Base-by-base conservation (phyloP, 2,113 vertebrate species). In the Paramisgurnus dabryanus region DNA sequence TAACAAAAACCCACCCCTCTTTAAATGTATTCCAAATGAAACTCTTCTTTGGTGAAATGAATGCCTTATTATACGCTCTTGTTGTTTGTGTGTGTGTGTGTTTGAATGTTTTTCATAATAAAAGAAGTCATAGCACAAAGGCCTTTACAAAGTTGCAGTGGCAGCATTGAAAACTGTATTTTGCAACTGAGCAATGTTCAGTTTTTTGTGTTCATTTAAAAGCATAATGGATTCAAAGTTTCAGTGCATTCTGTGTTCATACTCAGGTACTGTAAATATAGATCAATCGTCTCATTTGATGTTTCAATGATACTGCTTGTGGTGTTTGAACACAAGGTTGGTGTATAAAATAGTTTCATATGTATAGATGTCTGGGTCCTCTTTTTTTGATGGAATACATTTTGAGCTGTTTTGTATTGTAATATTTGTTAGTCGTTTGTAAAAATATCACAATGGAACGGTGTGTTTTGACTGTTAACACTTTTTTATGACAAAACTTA, bases 401-500 rank as follows among this genome's bases (percentile, higher is more conserved):
- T 34, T 34, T 34, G 22, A 22, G 27, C 27, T 34, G 5, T 60
- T 73, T 60, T 60, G 55, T 58, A 73, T 43, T 39, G 45, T 41
- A n/a, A 5, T 57, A 9, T 49, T 69, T 55, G 34, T 22, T 72
- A 47, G 57, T 61, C 45, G 55, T 74, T 73, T 47, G 57, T 74
- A 61, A 74, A n/a, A 40, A 55, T 7, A 17, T 60, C 40, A 73
- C 17, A 57, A 58, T 58, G 39, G 55, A 74, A 40, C 34, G 17
- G 18, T 75, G 40, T 41, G 8, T 73, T 73, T 73, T 27, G 68
- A 79, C 58, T 67, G 67, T 68, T 79, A n/a, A 27, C 34, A 15
- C 27, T 34, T 34, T 80, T 80, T 71, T 84, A 83, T 76, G 69
- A 63, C 67, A 72, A 80, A 78, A 9, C 0, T 0, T 85, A 61